phyloP scores from a whole-genome alignment of 2,797 vertebrate genomes.

The Cynodonichthys magdalenae region DNA sequence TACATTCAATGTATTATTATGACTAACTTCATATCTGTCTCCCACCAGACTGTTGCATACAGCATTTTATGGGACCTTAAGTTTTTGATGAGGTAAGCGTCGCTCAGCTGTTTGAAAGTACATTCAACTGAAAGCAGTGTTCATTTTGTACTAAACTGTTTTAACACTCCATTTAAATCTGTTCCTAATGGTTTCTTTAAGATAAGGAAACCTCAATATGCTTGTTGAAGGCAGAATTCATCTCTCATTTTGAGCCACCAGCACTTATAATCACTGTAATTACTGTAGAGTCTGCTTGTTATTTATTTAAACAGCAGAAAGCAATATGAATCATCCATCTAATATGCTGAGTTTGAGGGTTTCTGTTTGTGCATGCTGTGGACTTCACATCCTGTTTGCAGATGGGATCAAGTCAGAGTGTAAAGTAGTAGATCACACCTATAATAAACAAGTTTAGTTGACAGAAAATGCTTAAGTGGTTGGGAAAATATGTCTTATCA shows the following conservation, averaged over 20 bases:
- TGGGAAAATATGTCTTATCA: neutral
- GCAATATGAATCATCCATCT: conserved; percentile 15
- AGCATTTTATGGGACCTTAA: conserved; percentile 99
- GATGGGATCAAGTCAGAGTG: neutral
- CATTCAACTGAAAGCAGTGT: neutral
- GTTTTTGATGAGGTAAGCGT: conserved; percentile 96
- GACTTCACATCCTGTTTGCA: neutral
- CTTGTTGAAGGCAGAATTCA: no score
- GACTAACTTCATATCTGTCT: conserved; percentile 33
- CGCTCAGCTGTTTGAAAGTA: conserved; percentile 3
- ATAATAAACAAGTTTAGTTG: neutral
- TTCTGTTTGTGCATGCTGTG: conserved; percentile 14
- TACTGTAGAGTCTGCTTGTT: neutral
- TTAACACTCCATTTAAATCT: neutral
- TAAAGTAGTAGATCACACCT: neutral
- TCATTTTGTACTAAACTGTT: neutral
- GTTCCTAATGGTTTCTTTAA: neutral
- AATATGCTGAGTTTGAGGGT: neutral
- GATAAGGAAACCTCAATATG: no score
- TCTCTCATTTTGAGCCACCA: neutral
- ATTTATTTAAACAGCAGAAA: conserved; percentile 30
- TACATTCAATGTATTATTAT: neutral
- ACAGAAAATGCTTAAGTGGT: neutral
- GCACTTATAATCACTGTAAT: conserved; percentile 15
- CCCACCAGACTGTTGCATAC: conserved; percentile 93